Base-by-base conservation (phyloP, 2,797 vertebrate genomes). In the Dicrostonyx torquatus region DNA sequence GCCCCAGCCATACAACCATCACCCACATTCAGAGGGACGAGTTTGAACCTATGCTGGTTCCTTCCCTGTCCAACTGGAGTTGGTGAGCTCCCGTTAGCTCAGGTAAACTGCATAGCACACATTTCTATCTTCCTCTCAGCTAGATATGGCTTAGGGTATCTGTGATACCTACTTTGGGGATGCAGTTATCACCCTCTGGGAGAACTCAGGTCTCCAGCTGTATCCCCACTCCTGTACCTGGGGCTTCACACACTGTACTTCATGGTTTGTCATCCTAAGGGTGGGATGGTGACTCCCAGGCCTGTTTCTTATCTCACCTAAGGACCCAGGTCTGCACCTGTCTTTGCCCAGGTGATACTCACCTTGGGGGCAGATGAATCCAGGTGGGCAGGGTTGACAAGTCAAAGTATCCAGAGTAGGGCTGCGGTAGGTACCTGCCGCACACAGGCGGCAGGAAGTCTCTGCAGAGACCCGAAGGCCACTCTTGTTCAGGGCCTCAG, bases 291-390 rank as follows among this genome's bases (percentile, higher is more conserved):
- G 31, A 85, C 8, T 22, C 70, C 26, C 22, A 55, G 6, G 43
- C 5, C n/a, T 22, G 18, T 40, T 43, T 79, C 11, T 14, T n/a
- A 18, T 68, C 58, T 93, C 31, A 62, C n/a, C 22, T 37, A 29
- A 66, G 45, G n/a, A 53, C 29, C n/a, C n/a, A 22, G 34, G 37
- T 18, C 48, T 14, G 43, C 45, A 68, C 20, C 7, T 64, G 1
- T n/a, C 48, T 29, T 8, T 4, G 37, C 17, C 31, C 29, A 62
- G 17, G 29, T 1, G 29, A 45, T 4, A 75, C 20, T 97, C 94
- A 99, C 99, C 99, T 97, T 92, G 96, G 0, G 98, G 98, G 87
- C 99, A 99, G 97, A 98, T 98, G 98, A 99, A 99, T 93, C 99
- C 99, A 4, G 99, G 73, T 1, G 99, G 99, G 97, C 99, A 99